Percentiles rank a stretch among this genome's conserved stretches.
Conservation (phyloP, 2,888 invertebrate species). For the Sminthurides aquaticus region DNA sequence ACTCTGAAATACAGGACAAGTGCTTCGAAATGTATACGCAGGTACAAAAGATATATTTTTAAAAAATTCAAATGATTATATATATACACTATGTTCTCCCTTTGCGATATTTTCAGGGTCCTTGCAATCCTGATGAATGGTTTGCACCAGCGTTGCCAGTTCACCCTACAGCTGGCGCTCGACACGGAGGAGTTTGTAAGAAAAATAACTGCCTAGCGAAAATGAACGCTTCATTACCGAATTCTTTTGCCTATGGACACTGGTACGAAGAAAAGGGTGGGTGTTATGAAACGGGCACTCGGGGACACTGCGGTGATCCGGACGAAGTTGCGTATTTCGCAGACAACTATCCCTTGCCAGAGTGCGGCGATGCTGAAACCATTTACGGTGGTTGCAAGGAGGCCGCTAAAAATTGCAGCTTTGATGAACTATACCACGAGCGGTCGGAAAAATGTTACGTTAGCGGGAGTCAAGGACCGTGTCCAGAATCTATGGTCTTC, state of each 20-base stretch:
- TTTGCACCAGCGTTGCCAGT: not conserved
- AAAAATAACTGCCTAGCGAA: not conserved
- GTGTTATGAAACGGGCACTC: not conserved
- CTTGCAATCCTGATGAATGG: not conserved
- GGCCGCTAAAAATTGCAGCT: not conserved
- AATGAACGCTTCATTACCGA: not conserved
- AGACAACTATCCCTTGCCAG: not conserved
- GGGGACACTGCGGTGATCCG: not conserved
- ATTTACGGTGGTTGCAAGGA: not conserved
- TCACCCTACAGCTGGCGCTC: not conserved
- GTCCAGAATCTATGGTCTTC: not conserved
- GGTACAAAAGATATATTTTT: no score
- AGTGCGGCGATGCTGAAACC: not conserved
- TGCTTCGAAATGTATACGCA: not conserved
- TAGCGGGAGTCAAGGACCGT: not conserved
- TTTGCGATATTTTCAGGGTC: not conserved
- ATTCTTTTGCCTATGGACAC: not conserved
- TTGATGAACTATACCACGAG: not conserved
- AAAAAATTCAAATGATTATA: no score
- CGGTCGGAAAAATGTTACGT: not conserved
- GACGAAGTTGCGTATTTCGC: not conserved
- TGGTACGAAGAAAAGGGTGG: not conserved
- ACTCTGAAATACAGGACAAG: not conserved
- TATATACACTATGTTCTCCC: no score
- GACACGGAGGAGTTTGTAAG: not conserved